Conservation (phyloP, 1,140 invertebrate species). For the Drosophila ambigua region DNA sequence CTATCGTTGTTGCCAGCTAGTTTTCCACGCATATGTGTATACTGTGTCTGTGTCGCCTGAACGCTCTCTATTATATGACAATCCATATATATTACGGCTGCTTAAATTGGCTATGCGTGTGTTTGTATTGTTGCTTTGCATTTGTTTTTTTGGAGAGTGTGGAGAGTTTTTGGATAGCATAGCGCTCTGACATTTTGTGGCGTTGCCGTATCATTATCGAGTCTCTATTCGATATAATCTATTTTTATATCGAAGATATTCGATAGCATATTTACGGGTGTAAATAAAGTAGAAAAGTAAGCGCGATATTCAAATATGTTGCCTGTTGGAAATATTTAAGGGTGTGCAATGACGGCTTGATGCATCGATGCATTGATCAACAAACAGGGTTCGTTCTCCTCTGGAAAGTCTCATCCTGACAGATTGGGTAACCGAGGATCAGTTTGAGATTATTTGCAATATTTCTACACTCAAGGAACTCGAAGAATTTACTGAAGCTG, state of each 20-base stretch:
- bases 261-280: no score
- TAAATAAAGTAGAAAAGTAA: no score
- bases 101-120: slow-evolving; percentile 45
- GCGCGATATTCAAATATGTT: no score
- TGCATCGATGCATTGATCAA: no score
- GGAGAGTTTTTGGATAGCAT: slow-evolving; percentile 25
- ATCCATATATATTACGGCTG: slow-evolving; percentile 29
- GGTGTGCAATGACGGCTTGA: no score
- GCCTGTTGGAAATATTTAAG: no score
- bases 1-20: slow-evolving; percentile 55
- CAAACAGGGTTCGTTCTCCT: no score
- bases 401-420: no score
- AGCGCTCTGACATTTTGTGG: slow-evolving; percentile 14
- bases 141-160: slow-evolving; percentile 68
- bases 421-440: no score
- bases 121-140: slow-evolving; percentile 62
- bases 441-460: no score
- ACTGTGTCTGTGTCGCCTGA: slow-evolving; percentile 36
- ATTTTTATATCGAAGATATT: slow-evolving; percentile 19
- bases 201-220: slow-evolving; percentile 24
- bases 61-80: slow-evolving; percentile 27
- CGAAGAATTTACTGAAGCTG: no score
- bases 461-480: no score
- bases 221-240: slow-evolving; percentile 8
- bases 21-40: slow-evolving; percentile 58